A percentile compares a stretch with the other conserved stretches of the same genome.
phyloP scores from a whole-genome alignment of 1,140 invertebrate genomes.

The Pogonus chalceus region DNA sequence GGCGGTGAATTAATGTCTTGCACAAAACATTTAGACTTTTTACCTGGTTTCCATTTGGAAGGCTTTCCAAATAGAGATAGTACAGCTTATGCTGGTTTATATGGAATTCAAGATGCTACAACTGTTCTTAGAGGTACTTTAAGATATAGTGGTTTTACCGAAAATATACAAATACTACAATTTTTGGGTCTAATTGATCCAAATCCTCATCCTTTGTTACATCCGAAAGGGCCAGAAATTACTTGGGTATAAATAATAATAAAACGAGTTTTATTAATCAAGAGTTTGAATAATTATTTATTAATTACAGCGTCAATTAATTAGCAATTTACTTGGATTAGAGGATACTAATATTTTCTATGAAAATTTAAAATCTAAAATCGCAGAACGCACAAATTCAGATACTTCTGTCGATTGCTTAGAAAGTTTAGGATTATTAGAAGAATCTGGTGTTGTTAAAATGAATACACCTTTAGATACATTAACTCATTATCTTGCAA shows the following conservation, averaged over 20 bases:
- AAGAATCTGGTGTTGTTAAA: constrained; percentile 75
- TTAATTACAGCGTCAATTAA: constrained; percentile 60
- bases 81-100: constrained; percentile 76
- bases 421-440: constrained; percentile 79
- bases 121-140: constrained; percentile 89
- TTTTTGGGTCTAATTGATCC: constrained; percentile 80
- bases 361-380: constrained; percentile 79
- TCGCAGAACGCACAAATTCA: constrained; percentile 64
- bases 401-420: constrained; percentile 58
- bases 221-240: constrained; percentile 89
- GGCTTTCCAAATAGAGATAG: constrained; percentile 96
- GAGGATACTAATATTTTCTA: constrained; percentile 81
- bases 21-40: constrained; percentile 69
- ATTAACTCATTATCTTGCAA: constrained; percentile 79
- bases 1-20: constrained; percentile 81
- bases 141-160: constrained; percentile 81
- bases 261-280: constrained; percentile 5
- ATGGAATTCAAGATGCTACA: constrained; percentile 74
- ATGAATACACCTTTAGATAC: constrained; percentile 83
- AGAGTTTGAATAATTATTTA: constrained; percentile 10
- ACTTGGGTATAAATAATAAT: constrained; percentile 65
- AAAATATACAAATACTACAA: constrained; percentile 77
- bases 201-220: constrained; percentile 75
- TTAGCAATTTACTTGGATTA: constrained; percentile 78
- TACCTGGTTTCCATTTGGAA: constrained; percentile 95